Evolutionary conservation across 2,797 vertebrate species (phyloP), one percentile per base, ranked within the genome.

Genomic region (Crenichthys baileyi): DNA sequence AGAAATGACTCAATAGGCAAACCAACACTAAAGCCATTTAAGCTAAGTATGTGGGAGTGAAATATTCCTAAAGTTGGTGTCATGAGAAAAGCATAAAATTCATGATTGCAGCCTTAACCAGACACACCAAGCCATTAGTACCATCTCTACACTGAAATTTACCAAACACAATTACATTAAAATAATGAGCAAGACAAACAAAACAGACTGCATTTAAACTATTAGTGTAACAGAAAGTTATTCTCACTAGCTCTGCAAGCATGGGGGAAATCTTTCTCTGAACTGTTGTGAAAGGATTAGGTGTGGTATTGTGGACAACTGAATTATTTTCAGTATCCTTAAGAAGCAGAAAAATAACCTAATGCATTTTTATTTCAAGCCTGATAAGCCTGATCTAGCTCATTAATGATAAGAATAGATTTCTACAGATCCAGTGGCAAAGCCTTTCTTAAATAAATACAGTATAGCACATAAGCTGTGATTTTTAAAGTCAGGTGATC

Each of bases 261-360:
- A 67, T 20, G 12, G 36, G 36, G 63, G 36, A 67, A 67, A 67
- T 67, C 63, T 67, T 41, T 41, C 36, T 67, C 63, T 67, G 36
- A 67, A 41, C 12, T 67, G 1, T 41, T 22, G 4, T 39, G 22
- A 36, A 41, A 67, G 36, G 36, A 67, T 67, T 67, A 67, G 36
- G 36, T 41, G 36, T 24, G 36, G 22, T 41, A 13, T 36, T 67
- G 22, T 67, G 63, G 39, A 39, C 4, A 24, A 12, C 36, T 67
- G 4, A 41, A 67, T 67, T 9, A 67, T 24, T 67, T 39, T 12
- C 39, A 67, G 20, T 67, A 11, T 22, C 39, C 31, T 22, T 39
- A 65, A 39, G 18, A 39, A 41, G 36, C 22, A 67, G 63, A 41
- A 67, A 67, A 67, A 67, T 67, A 67, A 67, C 63, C 63, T 67